phyloP scores from a whole-genome alignment of 2,888 invertebrate genomes.

The Yponomeuta cagnagella region DNA sequence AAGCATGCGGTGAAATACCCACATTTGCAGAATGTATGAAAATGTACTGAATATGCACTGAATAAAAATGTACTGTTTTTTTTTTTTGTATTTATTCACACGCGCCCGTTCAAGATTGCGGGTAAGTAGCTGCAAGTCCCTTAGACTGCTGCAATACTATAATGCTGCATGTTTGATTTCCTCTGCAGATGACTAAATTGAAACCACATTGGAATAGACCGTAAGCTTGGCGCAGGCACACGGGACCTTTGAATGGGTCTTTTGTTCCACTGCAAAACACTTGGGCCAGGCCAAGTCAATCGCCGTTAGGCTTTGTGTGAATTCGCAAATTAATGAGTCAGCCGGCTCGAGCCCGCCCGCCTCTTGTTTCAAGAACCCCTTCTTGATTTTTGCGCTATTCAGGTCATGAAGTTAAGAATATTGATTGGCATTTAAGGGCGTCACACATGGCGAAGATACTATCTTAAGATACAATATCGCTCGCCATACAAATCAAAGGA shows the following conservation, averaged over 20 bases:
- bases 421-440: background rate
- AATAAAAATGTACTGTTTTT: too few species aligned
- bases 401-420: background rate
- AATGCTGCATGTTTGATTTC: background rate
- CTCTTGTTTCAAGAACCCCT: slow-evolving; percentile 33
- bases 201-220: background rate
- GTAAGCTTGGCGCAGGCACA: background rate
- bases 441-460: too few species aligned
- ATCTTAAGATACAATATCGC: too few species aligned
- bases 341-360: slow-evolving; percentile 44
- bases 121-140: background rate
- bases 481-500: too few species aligned
- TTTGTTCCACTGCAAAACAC: slow-evolving; percentile 65
- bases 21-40: too few species aligned
- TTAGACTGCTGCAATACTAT: background rate
- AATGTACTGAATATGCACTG: too few species aligned
- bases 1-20: too few species aligned
- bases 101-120: background rate
- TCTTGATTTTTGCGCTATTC: slow-evolving; percentile 13
- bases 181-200: background rate
- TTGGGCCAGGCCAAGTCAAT: slow-evolving; percentile 59
- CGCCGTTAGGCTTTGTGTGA: slow-evolving; percentile 58
- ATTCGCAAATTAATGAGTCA: slow-evolving; percentile 66
- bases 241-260: slow-evolving; percentile 50
- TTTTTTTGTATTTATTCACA: too few species aligned